Evolutionary conservation across 2,113 vertebrate species (phyloP), one percentile per base, ranked within the genome.

Genomic region (Notothenia rossii): DNA sequence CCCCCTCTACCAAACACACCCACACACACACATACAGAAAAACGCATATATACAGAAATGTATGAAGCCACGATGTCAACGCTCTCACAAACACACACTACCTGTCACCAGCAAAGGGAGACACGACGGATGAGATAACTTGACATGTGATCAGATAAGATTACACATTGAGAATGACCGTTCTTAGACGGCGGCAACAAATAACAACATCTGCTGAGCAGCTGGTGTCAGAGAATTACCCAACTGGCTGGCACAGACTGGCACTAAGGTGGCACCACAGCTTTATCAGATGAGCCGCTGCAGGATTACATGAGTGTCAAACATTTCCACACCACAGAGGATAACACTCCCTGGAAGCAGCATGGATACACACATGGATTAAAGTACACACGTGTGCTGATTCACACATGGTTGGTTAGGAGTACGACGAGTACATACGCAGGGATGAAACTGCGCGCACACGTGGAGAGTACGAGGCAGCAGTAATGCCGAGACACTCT

Each of bases 191-290:
- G 59, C 79, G 88, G 81, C 70, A 61, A 88, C 83, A 90, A 91
- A 93, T 77, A 94, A 93, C 89, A 95, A 94, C 94, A 95, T 95
- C 95, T 95, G 94, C 79, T 93, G 87, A 89, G 91, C 94, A 94
- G 94, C 94, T 95, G 94, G 91, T 90, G 82, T 73, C 63, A 69
- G 73, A 82, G 88, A 90, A 90, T 92, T 91, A 92, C 86, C 92
- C 92, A 82, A 89, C 88, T 83, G 91, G 90, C 84, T 90, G 83
- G 79, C 92, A 90, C 93, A 89, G 93, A 84, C 90, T 89, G 94
- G 70, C 75, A 80, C 84, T 74, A 67, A 83, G 86, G 89, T 84
- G 82, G 81, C 84, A 86, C 75, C 85, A 59, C 88, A 85, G 88
- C 89, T 87, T 86, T 83, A 85, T 91, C 84, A 86, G 88, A 93